Evolutionary conservation across 2,797 vertebrate genomes (phyloP), one percentile per base, ranked within the genome.

Genomic region (Silurus lanzhouensis): DNA sequence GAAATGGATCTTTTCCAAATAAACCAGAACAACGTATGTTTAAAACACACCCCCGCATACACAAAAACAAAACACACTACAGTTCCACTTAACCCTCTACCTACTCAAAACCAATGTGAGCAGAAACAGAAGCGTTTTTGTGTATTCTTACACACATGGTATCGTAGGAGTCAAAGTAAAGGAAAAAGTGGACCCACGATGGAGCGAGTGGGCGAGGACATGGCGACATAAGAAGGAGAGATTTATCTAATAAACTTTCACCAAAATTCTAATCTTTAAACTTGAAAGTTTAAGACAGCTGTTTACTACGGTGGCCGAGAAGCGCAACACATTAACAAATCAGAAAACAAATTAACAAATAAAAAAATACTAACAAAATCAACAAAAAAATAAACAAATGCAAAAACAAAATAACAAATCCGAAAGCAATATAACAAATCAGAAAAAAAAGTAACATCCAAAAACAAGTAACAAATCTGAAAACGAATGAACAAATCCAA

Each of bases 11-110:
- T 52, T 52, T 52, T 10, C 48, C 48, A 52, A 52, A 52, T 10
- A 52, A 52, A 52, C 8, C 48, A 52, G 48, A 52, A 7, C 48
- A 7, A 52, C 1, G 48, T 9, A 52, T 20, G 67, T 27, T 17
- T 38, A 44, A 9, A 71, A 12, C 38, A 46, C 68, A 22, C 38
- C 20, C 38, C 20, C 68, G 13, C 67, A 19, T 5, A 70, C 17
- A 63, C 61, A 22, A 20, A 8, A 52, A 52, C 31, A 52, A 52
- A 52, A 22, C 27, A 38, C 31, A 9, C 38, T 22, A 76, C 74
- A 57, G 72, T 76, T 57, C 15, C 74, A 76, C 52, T 58, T 76
- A 58, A 76, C 15, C 74, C 25, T 76, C 74, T 58, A 52, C 13
- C 52, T 19, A 31, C 31, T 76, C 74, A 76, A 31, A 76, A 76